These are phyloP conservation scores for Podarcis raffonei DNA, from an alignment of 2,113 vertebrate species.

Conservation along the genomic window DNA sequence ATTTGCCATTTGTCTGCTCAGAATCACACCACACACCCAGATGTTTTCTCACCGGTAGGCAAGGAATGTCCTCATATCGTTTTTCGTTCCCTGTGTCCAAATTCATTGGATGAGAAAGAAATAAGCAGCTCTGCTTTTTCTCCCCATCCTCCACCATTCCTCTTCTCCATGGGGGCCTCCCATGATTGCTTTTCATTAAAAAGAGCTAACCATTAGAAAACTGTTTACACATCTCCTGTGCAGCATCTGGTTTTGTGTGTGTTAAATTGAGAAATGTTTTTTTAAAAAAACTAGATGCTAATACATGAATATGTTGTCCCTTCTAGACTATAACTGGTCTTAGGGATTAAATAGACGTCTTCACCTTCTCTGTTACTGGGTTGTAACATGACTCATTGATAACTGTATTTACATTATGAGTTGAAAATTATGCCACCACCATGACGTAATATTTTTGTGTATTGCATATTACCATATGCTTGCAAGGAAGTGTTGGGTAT, in stretches of 20 bases:
- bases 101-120: not conserved
- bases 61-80: too few relatives aligned
- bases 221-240: not conserved
- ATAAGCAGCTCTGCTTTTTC: not conserved
- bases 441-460: not conserved
- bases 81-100: not conserved
- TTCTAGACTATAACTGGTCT: not conserved
- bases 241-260: not conserved
- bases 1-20: not conserved
- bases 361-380: too few relatives aligned
- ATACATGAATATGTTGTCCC: not conserved
- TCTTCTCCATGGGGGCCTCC: not conserved
- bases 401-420: not conserved
- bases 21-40: not conserved
- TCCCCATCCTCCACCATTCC: not conserved
- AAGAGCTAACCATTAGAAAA: not conserved
- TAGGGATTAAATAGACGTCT: not conserved
- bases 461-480: not conserved
- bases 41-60: not conserved
- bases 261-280: not conserved
- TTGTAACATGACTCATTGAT: not conserved
- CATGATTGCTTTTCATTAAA: not conserved
- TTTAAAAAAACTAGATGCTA: too few relatives aligned
- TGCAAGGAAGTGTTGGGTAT: not conserved
- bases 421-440: not conserved